These are phyloP conservation scores for Ferrisia virgata DNA, from an alignment of 2,888 invertebrate genomes.

Conservation along the genomic window DNA sequence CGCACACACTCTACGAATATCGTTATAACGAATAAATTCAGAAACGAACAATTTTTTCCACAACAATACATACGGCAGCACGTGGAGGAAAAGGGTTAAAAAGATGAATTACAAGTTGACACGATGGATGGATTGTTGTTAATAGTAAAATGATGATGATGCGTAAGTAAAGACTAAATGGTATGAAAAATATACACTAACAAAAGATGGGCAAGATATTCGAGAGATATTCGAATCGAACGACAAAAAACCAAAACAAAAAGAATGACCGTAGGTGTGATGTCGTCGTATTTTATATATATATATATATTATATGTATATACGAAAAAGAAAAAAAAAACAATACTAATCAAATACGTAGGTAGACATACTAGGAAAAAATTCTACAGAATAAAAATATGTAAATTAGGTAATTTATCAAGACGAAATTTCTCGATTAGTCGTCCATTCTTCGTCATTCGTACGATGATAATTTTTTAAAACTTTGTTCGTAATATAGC, in stretches of 20 bases:
- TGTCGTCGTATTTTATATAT: too few relatives aligned
- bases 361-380: not conserved
- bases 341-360: not conserved
- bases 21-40: too few relatives aligned
- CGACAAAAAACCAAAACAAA: too few relatives aligned
- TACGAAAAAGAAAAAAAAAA: not conserved
- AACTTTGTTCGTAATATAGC: not conserved
- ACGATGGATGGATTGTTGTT: too few relatives aligned
- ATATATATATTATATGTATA: too few relatives aligned
- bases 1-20: not conserved
- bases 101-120: too few relatives aligned
- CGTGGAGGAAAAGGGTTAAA: not conserved
- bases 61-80: not conserved
- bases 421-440: not conserved
- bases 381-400: not conserved
- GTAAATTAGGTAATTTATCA: too few relatives aligned
- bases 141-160: too few relatives aligned
- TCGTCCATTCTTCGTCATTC: not conserved
- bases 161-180: too few relatives aligned
- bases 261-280: not conserved
- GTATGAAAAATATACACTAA: too few relatives aligned
- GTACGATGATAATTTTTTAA: not conserved
- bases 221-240: too few relatives aligned
- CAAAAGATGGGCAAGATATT: too few relatives aligned
- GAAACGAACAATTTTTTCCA: not conserved